Conservation (phyloP, 2,888 invertebrate species). For the Erebia aethiops region DNA sequence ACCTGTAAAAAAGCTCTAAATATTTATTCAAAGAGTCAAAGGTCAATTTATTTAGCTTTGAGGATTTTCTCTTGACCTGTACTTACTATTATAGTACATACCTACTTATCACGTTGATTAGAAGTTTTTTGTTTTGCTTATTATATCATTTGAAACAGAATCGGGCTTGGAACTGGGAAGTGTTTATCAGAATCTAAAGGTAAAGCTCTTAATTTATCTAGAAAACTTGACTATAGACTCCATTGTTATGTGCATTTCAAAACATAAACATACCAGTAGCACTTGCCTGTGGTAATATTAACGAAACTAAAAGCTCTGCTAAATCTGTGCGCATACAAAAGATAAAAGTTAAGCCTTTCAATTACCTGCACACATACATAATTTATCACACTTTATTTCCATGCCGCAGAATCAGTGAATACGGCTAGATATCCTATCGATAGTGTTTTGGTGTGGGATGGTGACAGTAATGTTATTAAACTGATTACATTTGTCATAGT, state of each 20-base stretch:
- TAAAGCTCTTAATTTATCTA: too few relatives aligned
- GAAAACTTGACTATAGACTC: not conserved
- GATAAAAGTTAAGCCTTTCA: conserved; percentile 47
- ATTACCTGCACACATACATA: conserved; percentile 24
- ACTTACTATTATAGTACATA: too few relatives aligned
- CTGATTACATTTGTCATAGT: conserved; percentile 45
- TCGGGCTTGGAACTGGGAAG: too few relatives aligned
- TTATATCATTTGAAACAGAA: too few relatives aligned
- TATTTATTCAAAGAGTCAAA: too few relatives aligned
- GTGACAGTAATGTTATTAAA: conserved; percentile 59
- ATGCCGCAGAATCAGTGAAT: conserved; percentile 57
- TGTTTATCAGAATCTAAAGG: too few relatives aligned
- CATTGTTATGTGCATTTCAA: not conserved
- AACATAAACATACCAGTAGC: conserved; percentile 10
- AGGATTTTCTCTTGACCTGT: too few relatives aligned
- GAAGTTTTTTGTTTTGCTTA: too few relatives aligned
- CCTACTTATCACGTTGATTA: too few relatives aligned
- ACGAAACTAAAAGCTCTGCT: conserved; percentile 55
- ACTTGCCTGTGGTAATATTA: conserved; percentile 45
- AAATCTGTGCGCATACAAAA: conserved; percentile 43
- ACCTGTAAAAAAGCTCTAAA: too few relatives aligned
- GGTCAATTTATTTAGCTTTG: too few relatives aligned
- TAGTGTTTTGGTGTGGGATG: conserved; percentile 52
- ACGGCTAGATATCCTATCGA: conserved; percentile 57
- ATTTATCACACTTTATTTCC: conserved; percentile 29